phyloP scores from a whole-genome alignment of 2,797 vertebrate species.

The Sciurus carolinensis region DNA sequence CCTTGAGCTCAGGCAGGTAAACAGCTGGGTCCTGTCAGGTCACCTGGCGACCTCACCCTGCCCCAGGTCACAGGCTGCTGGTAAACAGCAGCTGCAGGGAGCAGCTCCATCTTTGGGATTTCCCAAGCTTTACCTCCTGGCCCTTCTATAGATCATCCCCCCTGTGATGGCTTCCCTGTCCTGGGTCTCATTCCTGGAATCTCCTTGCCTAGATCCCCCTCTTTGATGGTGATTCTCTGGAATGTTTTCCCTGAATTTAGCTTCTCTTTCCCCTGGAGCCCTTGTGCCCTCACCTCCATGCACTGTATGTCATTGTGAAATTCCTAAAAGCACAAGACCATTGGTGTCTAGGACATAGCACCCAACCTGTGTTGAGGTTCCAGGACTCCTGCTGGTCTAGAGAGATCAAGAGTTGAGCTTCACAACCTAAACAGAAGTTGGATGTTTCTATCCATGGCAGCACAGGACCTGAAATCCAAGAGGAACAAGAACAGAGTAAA shows the following conservation, averaged over 20 bases:
- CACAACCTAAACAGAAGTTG: neutral
- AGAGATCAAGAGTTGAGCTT: neutral
- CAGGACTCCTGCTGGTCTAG: neutral
- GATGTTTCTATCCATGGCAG: neutral
- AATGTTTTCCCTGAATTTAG: neutral
- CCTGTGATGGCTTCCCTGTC: neutral
- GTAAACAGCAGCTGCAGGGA: neutral
- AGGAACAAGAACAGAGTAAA: neutral
- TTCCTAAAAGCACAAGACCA: neutral
- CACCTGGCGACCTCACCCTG: neutral
- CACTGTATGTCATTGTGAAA: neutral
- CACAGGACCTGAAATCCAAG: neutral
- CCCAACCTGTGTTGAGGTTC: neutral
- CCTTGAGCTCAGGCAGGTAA: constrained; percentile 2
- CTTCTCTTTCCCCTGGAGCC: neutral
- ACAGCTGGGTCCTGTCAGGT: neutral
- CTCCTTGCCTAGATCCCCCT: neutral
- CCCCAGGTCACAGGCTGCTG: neutral
- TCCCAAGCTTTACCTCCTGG: neutral
- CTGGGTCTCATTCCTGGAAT: neutral
- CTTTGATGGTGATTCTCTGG: neutral
- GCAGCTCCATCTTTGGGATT: neutral
- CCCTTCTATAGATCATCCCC: neutral
- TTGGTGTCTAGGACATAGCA: neutral
- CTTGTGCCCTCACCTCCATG: too few species aligned